A percentile compares a stretch with the other conserved stretches of the same genome.
phyloP scores from a whole-genome alignment of 2,113 vertebrate genomes.

The Ivindomyrus marchei region DNA sequence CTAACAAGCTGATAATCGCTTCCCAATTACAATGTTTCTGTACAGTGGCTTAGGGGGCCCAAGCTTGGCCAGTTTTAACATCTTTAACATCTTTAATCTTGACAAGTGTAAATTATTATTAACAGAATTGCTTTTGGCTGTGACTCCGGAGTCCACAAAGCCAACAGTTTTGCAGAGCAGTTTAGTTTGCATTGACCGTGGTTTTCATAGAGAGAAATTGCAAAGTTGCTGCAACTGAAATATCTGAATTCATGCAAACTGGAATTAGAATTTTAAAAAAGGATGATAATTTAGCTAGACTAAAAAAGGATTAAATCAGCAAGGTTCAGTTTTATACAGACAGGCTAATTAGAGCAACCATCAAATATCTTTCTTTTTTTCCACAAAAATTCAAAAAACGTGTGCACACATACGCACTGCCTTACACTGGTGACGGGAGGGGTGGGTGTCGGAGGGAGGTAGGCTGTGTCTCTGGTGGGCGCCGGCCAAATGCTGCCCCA shows the following conservation, averaged over 20 bases:
- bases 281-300: conserved; percentile 14
- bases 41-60: conserved; percentile 24
- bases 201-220: not conserved
- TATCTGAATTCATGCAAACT: not conserved
- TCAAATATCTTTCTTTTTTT: conserved; percentile 23
- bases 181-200: not conserved
- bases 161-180: conserved; percentile 10
- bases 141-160: conserved; percentile 12
- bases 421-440: not conserved
- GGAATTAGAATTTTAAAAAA: conserved; percentile 31
- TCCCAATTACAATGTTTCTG: conserved; percentile 39
- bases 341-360: conserved; percentile 33
- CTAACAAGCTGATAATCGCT: conserved; percentile 49
- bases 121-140: conserved; percentile 23
- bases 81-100: not conserved
- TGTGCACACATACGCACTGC: not conserved
- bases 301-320: conserved; percentile 37
- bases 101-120: conserved; percentile 30
- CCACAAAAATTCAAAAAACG: conserved; percentile 23
- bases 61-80: conserved; percentile 24
- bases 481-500: conserved; percentile 41
- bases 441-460: not conserved
- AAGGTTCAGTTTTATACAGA: conserved; percentile 24
- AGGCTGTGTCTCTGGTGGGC: conserved; percentile 20
- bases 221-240: not conserved